Base-by-base conservation (phyloP, 2,888 invertebrate genomes). In the Hirtodrosophila trivittata region DNA sequence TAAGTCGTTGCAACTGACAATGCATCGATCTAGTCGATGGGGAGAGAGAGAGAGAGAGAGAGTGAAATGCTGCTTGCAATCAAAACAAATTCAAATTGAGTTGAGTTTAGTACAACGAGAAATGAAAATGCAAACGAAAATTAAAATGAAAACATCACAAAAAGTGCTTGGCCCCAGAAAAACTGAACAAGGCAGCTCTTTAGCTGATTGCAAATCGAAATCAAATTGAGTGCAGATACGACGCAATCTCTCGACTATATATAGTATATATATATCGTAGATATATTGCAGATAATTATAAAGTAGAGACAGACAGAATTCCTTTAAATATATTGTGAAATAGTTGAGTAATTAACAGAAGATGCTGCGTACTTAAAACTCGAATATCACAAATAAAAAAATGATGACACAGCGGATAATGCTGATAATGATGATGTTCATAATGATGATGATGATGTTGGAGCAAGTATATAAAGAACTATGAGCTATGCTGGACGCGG, bases 21-120 rank as follows among this genome's bases (percentile, higher is more conserved):
- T 45, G 54, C 55, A 56, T 49, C 45, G 52, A 38, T 66, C 51
- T 35, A 25, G 16, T 46, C 39, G 39, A 57, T 37, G 39, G 51
- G 26, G 51, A 72, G 39, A 47, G 39, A 45, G 52, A 32, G 54
- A 58, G 21, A 16, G 8, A 12, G 10, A 25, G 30, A 12, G 39
- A n/a, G 1, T 10, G 12, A 25, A 8, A 30, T n/a, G 25, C 25
- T 49, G 47, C 33, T 67, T 62, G 84, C 86, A 83, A 78, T 86
- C 78, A 78, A 83, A 83, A 83, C 77, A 76, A 78, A 75, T 63
- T 47, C 67, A 78, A 83, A 86, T 83, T 86, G 84, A 75, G 80
- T 70, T 82, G 42, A 21, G 3, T 21, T 21, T 21, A 5, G 18
- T 58, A 66, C 51, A 64, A 64, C 54, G 42, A 51, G 47, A 82